Evolutionary conservation across 2,113 vertebrate species (phyloP).

Genomic region (Trachemys scripta): DNA sequence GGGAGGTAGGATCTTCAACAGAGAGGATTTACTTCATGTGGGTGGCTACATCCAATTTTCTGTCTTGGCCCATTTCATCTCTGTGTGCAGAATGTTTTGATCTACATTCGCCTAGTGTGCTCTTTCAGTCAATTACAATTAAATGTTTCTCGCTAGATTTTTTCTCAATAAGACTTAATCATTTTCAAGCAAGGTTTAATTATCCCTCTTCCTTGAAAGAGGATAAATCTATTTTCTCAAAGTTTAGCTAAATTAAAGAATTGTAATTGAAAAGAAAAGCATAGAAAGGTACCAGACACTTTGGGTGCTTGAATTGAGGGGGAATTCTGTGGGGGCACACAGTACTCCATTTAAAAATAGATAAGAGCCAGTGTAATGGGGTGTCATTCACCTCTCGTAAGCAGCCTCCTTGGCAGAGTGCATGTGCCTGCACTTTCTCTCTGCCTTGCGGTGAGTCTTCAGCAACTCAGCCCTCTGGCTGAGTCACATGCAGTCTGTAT

Average conservation of each 20-base stretch:
- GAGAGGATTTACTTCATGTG: not conserved
- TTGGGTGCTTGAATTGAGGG: constrained; percentile 24
- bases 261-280: not conserved
- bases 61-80: not conserved
- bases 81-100: constrained; percentile 30
- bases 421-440: no score
- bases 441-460: no score
- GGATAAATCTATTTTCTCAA: constrained; percentile 60
- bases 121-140: constrained; percentile 57
- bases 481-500: no score
- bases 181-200: constrained; percentile 67
- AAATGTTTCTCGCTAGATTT: constrained; percentile 44
- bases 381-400: no score
- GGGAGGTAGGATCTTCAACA: not conserved
- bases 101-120: not conserved
- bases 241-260: constrained; percentile 49
- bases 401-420: no score
- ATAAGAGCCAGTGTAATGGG: not conserved
- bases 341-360: constrained; percentile 33
- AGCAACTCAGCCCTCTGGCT: no score
- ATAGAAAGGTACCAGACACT: not conserved
- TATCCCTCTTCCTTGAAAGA: constrained; percentile 51
- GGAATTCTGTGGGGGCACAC: not conserved
- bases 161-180: constrained; percentile 36
- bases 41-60: not conserved